These are phyloP conservation scores for Endotricha flammealis DNA, from an alignment of 2,888 invertebrate genomes.

Conservation along the genomic window DNA sequence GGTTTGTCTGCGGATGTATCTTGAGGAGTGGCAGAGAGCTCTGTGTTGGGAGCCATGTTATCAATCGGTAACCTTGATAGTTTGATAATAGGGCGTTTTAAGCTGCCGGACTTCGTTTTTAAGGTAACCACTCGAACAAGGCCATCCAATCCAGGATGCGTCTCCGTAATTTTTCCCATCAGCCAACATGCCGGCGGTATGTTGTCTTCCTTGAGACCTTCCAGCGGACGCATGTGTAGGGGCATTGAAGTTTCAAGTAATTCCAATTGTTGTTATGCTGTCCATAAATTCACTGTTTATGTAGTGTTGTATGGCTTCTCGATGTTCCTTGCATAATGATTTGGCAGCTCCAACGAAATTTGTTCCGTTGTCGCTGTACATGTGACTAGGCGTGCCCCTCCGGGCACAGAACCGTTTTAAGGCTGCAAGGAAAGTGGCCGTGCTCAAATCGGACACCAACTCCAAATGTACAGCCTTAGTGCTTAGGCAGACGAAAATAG, in stretches of 20 bases:
- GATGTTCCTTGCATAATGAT: neutral
- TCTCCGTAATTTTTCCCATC: slow-evolving; percentile 2
- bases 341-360: slow-evolving; percentile 18
- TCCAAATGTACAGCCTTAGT: slow-evolving; percentile 19
- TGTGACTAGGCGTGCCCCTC: slow-evolving; percentile 15
- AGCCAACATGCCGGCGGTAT: slow-evolving; percentile 9
- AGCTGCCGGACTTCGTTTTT: slow-evolving; percentile 7
- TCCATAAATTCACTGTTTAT: slow-evolving; percentile 2
- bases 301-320: neutral
- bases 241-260: slow-evolving; percentile 7
- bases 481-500: slow-evolving; percentile 14
- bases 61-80: neutral
- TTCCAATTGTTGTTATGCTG: slow-evolving; percentile 1
- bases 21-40: no score
- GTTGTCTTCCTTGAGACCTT: slow-evolving; percentile 5
- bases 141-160: slow-evolving; percentile 11
- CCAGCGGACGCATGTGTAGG: slow-evolving; percentile 4
- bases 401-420: slow-evolving; percentile 14
- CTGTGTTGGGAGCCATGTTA: no score
- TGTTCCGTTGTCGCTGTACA: slow-evolving; percentile 17
- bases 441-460: slow-evolving; percentile 15
- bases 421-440: slow-evolving; percentile 17
- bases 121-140: no score
- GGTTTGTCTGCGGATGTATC: no score
- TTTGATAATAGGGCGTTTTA: slow-evolving; percentile 7